Base-by-base conservation (phyloP, 2,113 vertebrate genomes). In the Amazona guildingii region DNA sequence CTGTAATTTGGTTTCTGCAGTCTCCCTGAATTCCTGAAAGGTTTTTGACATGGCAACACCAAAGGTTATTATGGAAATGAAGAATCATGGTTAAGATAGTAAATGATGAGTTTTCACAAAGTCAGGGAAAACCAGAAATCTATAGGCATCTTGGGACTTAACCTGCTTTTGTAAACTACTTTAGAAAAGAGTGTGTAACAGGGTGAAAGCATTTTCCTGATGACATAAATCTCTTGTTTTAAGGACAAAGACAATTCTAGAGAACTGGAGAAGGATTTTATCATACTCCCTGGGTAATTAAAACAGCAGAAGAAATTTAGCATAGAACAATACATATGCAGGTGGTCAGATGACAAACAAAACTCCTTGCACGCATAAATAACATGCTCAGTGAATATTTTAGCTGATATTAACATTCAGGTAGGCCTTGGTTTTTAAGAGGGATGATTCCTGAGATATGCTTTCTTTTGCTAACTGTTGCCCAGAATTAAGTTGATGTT, bases 11-110 rank as follows among this genome's bases (percentile, higher is more conserved):
- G 2, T 92, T 90, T 92, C 41, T 72, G 14, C 29, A 80, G 46
- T 62, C 14, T 61, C 49, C 57, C 49, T 72, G 63, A 63, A 80
- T 72, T 90, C 27, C 52, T 63, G 52, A 48, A 72, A 87, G 17
- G 23, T 8, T 87, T 94, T 83, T 81, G 27, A 59, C 24, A 18
- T 25, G 67, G 8, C 17, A 81, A 48, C 31, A 68, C 13, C 15
- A 68, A 88, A 77, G 27, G 23, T 64, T 92, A 63, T 87, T 52
- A 87, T 39, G 13, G 39, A 90, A 80, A 77, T 77, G 5, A 81
- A 84, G 13, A 2, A 48, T 46, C 19, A 31, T 54, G 11, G 14
- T 43, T 80, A 49, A 57, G 29, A 28, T 12, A 67, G 35, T 25
- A 86, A 61, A 86, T 1, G 3, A 64, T 37, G 21, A 23, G 5